phyloP scores from a whole-genome alignment of 2,888 invertebrate genomes.

The Nematopogon swammerdamellus region DNA sequence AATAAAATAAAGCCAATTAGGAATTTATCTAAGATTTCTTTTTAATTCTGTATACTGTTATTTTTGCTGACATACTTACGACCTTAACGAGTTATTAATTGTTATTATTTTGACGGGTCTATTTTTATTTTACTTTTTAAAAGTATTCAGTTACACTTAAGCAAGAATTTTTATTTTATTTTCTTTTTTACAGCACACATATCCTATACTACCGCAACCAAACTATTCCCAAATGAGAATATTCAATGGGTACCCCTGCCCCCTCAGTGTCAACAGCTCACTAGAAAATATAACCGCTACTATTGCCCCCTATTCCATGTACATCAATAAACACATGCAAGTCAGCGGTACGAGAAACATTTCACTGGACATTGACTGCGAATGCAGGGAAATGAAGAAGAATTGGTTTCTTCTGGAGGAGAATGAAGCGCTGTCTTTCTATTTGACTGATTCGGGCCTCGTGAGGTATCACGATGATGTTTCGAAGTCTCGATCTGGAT shows the following conservation, averaged over 20 bases:
- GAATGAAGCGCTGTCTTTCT: slow-evolving; percentile 29
- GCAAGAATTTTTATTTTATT: too few species aligned
- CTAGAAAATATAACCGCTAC: slow-evolving; percentile 28
- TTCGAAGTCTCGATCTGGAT: slow-evolving; percentile 53
- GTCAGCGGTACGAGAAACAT: slow-evolving; percentile 17
- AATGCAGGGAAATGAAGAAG: slow-evolving; percentile 21
- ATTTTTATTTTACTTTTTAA: too few species aligned
- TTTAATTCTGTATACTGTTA: too few species aligned
- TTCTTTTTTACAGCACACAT: slow-evolving; percentile 43
- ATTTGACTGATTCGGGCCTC: slow-evolving; percentile 20
- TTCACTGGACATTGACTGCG: slow-evolving; percentile 19
- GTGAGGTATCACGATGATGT: slow-evolving; percentile 35
- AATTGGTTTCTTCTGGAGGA: slow-evolving; percentile 25
- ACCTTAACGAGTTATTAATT: too few species aligned
- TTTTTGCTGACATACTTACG: too few species aligned
- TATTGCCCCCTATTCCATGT: slow-evolving; percentile 25
- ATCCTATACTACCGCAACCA: slow-evolving; percentile 51
- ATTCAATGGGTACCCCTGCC: slow-evolving; percentile 55
- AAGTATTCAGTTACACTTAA: too few species aligned
- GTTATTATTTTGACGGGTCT: too few species aligned
- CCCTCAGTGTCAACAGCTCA: slow-evolving; percentile 43
- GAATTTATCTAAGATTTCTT: too few species aligned
- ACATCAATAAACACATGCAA: slow-evolving; percentile 21
- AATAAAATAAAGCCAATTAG: too few species aligned
- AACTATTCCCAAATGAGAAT: slow-evolving; percentile 58